Base-by-base conservation (phyloP, 2,888 invertebrate species). In the Ephialtes manifestator region DNA sequence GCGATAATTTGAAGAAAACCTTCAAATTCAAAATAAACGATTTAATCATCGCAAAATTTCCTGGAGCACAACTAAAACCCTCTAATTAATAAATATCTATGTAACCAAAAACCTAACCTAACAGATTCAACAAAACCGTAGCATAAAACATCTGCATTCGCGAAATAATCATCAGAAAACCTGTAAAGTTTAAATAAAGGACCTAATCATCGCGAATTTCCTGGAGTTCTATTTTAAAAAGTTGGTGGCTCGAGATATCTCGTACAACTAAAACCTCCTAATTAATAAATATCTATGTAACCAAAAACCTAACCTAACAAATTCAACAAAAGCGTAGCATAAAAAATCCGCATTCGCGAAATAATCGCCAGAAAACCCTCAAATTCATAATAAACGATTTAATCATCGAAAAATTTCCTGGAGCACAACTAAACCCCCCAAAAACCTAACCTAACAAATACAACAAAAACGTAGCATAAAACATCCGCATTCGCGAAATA, bases 151-250 rank as follows among this genome's bases (percentile, higher is more conserved):
- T 85, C 83, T 75, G 85, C 79, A 67, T 83, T 55, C 39, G 46
- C n/a, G 28, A 18, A 46, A 43, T n/a, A 39, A 51, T 63, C 48
- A n/a, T 15, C 8, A 18, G 15, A 68, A 53, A 58, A n/a, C 81
- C 80, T 83, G 74, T 60, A 46, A 13, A 60, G 31, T 58, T 80
- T 55, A 74, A 78, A 85, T 78, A 83, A 76, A 74, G 85, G n/a
- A 58, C 58, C 70, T 46, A 18, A 74, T 55, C 68, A 35, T n/a
- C 18, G 76, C 60, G 76, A 77, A 85, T 86, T 77, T 79, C 78
- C 76, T 72, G 77, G 79, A 81, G 79, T n/a, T n/a, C n/a, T n/a
- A n/a, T n/a, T n/a, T n/a, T n/a, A n/a, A n/a, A n/a, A n/a, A n/a
- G n/a, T n/a, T n/a, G n/a, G n/a, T n/a, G n/a, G n/a, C n/a, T n/a